Base-by-base conservation (phyloP, 2,797 vertebrate species). In the Peromyscus eremicus region DNA sequence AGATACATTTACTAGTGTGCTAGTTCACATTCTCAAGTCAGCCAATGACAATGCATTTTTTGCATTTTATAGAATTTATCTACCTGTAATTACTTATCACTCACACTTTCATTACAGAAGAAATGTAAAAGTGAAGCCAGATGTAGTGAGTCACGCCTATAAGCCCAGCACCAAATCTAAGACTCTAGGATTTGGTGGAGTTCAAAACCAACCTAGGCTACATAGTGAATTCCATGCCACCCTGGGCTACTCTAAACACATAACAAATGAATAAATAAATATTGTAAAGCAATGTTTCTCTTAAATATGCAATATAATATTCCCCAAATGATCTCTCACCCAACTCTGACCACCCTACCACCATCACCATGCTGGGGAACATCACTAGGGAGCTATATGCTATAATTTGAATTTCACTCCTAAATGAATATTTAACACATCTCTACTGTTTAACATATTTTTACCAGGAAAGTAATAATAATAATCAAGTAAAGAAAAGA, bases 221-320 rank as follows among this genome's bases (percentile, higher is more conserved):
- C 37, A 49, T 27, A 77, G 40, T 77, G 21, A 64, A 49, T 40
- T 43, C 57, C 57, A 29, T 23, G 5, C 17, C 5, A 77, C 9
- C 71, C 7, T 76, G 43, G 32, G 4, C 52, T 77, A n/a, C 57
- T 89, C 40, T 77, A 64, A 77, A 77, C 46, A 62, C 76, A 21
- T 57, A 88, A 57, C 85, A 60, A 62, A 64, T 64, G 2, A 62
- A 64, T 16, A 21, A 62, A 64, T 16, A 21, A 88, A 11, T 43
- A 34, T 75, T 60, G 37, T 34, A n/a, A 91, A 13, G 14, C 34
- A 86, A 4, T 73, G 46, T 95, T 93, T 55, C 83, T 73, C 49
- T 46, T 94, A 86, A 92, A 43, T 85, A 25, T 21, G 71, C 55
- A 85, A 80, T 82, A 89, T 55, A 95, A 79, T 80, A 55, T 64